Evolutionary conservation across 2,797 vertebrate species (phyloP), one percentile per base, ranked within the genome.

Genomic region (Falco naumanni): DNA sequence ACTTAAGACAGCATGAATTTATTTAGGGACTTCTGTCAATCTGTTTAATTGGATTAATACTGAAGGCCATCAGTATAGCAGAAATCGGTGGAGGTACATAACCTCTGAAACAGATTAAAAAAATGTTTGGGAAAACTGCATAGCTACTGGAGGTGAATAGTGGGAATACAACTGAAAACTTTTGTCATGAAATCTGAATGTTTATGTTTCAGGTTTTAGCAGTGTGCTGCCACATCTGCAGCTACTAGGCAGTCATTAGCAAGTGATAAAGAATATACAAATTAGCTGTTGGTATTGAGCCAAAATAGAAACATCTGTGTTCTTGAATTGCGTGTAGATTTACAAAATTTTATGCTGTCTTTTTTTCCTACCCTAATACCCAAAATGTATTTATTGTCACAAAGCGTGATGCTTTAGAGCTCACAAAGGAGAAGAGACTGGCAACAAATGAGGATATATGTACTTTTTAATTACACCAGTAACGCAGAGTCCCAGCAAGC

Each of bases 201-300:
- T 61, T 75, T 92, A 13, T 87, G 48, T 95, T 96, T 77, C 78
- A 84, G 66, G 41, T 83, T 95, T 93, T 81, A 86, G 81, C 70
- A 59, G 82, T 69, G 95, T 95, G 53, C 61, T 89, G 84, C 75
- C 57, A 65, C 69, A 87, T 93, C 72, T 16, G 0, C n/a, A 64
- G 75, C 87, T 90, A 78, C 84, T 88, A 83, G 59, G 61, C 41
- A 75, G 83, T 87, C 57, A 80, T 95, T 95, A 93, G 92, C 61
- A 93, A 88, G 50, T 89, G 87, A 92, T 92, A 83, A 78, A 91
- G 82, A 85, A 89, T 57, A 78, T 63, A 65, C 2, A 0, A 90
- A 94, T 93, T 90, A 81, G 57, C 65, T 89, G 72, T 54, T 95
- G 91, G 33, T 83, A 39, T 31, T 72, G 45, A 94, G 65, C 89